Evolutionary conservation across 1,140 invertebrate species (phyloP).

Genomic region (Eulimnadia texana): DNA sequence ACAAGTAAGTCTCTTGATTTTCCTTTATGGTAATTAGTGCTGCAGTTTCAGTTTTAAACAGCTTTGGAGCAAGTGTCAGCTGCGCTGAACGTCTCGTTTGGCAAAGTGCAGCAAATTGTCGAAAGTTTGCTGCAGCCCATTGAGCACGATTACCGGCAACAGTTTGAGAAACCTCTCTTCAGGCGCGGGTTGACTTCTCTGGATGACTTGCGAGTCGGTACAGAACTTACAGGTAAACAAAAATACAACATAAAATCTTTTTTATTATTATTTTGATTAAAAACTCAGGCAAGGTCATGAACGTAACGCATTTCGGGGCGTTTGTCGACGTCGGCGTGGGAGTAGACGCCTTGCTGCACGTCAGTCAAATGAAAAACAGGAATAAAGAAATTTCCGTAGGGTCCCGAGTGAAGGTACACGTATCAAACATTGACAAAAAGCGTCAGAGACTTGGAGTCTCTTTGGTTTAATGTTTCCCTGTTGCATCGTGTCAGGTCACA

Average conservation of each 20-base stretch:
- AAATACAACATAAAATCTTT: not conserved
- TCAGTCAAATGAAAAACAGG: slow-evolving; percentile 38
- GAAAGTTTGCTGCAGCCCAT: slow-evolving; percentile 45
- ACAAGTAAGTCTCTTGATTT: slow-evolving; percentile 19
- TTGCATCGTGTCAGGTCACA: no score
- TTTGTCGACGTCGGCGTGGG: slow-evolving; percentile 81
- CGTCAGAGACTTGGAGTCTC: not conserved
- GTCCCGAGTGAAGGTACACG: not conserved
- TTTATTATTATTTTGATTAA: not conserved
- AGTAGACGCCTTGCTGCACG: slow-evolving; percentile 57
- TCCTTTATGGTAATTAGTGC: slow-evolving; percentile 27
- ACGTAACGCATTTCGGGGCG: slow-evolving; percentile 75
- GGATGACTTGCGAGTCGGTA: slow-evolving; percentile 39
- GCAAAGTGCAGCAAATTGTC: slow-evolving; percentile 45
- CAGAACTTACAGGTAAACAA: slow-evolving; percentile 34
- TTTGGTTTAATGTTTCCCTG: not conserved
- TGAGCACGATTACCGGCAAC: slow-evolving; percentile 49
- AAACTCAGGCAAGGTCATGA: slow-evolving; percentile 46
- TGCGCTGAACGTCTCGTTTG: slow-evolving; percentile 33
- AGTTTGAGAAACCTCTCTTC: slow-evolving; percentile 48
- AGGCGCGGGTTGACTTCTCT: slow-evolving; percentile 42
- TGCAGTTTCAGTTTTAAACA: slow-evolving; percentile 18
- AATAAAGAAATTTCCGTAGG: not conserved
- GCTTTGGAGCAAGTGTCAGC: slow-evolving; percentile 29
- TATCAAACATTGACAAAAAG: not conserved